These are phyloP conservation scores for Montipora capricornis DNA, from an alignment of 64 coral and sea anemone species.

Conservation along the genomic window DNA sequence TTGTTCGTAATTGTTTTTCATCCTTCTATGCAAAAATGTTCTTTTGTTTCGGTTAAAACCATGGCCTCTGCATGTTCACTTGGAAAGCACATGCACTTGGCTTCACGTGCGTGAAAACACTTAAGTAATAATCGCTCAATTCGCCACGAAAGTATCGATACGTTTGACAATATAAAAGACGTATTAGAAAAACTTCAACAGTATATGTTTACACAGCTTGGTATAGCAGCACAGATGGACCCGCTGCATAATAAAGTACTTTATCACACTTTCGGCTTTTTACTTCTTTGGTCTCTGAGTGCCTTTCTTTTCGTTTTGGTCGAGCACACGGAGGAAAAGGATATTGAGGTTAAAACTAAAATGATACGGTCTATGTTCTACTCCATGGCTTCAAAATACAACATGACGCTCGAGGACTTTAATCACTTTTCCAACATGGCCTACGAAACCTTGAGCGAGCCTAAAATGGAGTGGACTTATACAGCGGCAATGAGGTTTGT, in stretches of 20 bases:
- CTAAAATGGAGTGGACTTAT: conserved; percentile 56
- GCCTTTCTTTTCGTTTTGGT: conserved; percentile 50
- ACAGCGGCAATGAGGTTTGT: conserved; percentile 6
- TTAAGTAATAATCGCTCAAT: not conserved
- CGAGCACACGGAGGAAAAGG: conserved; percentile 39
- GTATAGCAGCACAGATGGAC: conserved; percentile 4
- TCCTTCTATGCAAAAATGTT: no score
- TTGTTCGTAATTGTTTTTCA: no score
- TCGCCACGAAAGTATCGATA: no score
- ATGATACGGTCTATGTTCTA: conserved; percentile 35
- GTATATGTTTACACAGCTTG: not conserved
- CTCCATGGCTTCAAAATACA: conserved; percentile 65
- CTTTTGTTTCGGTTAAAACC: no score
- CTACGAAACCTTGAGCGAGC: conserved; percentile 29
- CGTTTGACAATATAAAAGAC: no score
- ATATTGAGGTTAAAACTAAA: not conserved
- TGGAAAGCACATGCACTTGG: no score
- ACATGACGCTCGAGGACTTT: conserved; percentile 5
- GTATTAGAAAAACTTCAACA: no score
- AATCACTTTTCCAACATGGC: conserved; percentile 37
- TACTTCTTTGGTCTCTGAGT: conserved; percentile 14
- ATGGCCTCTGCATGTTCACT: no score
- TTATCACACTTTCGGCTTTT: not conserved
- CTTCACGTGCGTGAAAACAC: no score
- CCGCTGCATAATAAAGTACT: conserved; percentile 24